These are phyloP conservation scores for Otis tarda DNA, from an alignment of 2,113 vertebrate genomes.

Conservation along the genomic window DNA sequence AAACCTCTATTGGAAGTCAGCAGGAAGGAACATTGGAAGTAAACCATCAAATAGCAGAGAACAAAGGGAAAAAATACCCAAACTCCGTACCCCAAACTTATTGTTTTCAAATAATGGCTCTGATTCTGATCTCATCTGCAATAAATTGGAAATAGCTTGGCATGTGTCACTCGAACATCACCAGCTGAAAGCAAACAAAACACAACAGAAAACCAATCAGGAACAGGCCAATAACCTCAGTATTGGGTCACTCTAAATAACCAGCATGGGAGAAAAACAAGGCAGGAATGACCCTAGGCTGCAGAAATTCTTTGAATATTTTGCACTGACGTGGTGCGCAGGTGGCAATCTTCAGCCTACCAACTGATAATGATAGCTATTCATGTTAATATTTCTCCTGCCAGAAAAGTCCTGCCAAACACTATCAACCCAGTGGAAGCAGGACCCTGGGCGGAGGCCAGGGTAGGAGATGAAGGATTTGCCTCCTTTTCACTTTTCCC, in stretches of 20 bases:
- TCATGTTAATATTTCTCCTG: background rate
- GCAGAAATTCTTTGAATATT: background rate
- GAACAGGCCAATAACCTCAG: background rate
- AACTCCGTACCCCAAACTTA: background rate
- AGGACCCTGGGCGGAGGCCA: background rate
- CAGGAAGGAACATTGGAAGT: background rate
- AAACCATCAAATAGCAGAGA: background rate
- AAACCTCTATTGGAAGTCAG: conserved; percentile 31
- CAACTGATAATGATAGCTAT: background rate
- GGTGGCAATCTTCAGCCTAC: background rate
- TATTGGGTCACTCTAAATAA: background rate
- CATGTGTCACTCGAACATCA: background rate
- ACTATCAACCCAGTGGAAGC: background rate
- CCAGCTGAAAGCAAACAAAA: background rate
- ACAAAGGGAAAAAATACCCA: background rate
- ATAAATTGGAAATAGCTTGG: background rate
- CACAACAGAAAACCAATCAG: background rate
- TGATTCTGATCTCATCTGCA: background rate
- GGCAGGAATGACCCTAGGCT: background rate
- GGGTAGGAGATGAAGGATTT: background rate
- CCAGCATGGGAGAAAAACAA: background rate
- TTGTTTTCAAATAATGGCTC: background rate
- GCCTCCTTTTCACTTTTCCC: background rate
- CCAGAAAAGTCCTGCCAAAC: background rate
- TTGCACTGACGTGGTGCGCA: background rate